Base-by-base conservation (phyloP, 2,113 vertebrate genomes). In the Clarias macrocephalus region DNA sequence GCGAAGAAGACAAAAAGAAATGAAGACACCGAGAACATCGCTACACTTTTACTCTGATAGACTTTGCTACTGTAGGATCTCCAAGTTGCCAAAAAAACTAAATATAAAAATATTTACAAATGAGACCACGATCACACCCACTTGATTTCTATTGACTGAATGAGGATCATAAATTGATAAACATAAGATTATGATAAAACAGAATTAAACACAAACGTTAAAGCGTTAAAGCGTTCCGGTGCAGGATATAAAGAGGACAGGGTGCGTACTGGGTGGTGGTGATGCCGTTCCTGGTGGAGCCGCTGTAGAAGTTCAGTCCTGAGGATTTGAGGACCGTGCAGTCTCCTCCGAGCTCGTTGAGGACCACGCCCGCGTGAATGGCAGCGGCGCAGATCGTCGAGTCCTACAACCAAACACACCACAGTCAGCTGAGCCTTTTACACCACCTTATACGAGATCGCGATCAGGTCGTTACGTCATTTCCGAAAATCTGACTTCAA, bases 331-430 rank as follows among this genome's bases (percentile, higher is more conserved):
- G 42, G 86, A 96, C 52, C 19, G 94, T 95, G 79, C 94, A 95
- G 81, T 96, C 95, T 79, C 95, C 95, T 70, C 95, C 95, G 0
- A 52, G 23, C 0, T 94, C 94, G 33, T 94, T 93, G 12, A 94
- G 87, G 2, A 95, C 13, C 86, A 95, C 94, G 3, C 95, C 95
- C 0, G 94, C 94, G 11, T 96, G 95, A 83, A 96, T 93, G 0
- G 94, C 95, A 25, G 95, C 94, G 4, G 95, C 95, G 76, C 95
- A 96, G 88, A 93, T 94, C 75, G 92, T 94, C 0, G 95, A 96
- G 91, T 96, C 95, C 95, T 96, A 89, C 75, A 18, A n/a, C 21
- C 56, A 59, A 52, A 66, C 57, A 33, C 23, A 13, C 28, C 65
- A n/a, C 19, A 28, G 23, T 59, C 63, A 54, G 63, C 21, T 56